phyloP scores from a whole-genome alignment of 2,797 vertebrate species.

The Lithobates pipiens region DNA sequence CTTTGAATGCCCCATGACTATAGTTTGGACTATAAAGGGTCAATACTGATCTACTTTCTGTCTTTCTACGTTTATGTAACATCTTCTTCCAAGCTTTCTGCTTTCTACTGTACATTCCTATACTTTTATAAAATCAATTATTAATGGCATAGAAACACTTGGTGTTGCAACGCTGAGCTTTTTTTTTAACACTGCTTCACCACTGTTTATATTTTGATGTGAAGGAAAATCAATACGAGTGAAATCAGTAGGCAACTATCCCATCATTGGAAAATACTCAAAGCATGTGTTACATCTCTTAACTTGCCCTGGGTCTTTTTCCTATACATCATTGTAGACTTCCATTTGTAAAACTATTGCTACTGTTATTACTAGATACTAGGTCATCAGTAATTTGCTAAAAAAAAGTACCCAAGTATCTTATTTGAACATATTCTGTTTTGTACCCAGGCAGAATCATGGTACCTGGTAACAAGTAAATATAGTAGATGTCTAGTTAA shows the following conservation, averaged over 20 bases:
- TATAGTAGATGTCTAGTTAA: no score
- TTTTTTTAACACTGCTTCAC: not conserved
- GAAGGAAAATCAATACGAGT: not conserved
- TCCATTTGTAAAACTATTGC: not conserved
- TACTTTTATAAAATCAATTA: slow-evolving; percentile 28
- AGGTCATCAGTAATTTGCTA: no score
- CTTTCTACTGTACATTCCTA: not conserved
- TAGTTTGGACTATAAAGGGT: not conserved
- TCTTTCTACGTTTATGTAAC: not conserved
- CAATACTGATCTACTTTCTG: not conserved
- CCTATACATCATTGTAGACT: not conserved
- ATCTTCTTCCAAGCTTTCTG: slow-evolving; percentile 5
- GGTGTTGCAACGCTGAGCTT: not conserved
- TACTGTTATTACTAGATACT: not conserved
- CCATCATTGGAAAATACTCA: not conserved
- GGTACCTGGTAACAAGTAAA: no score
- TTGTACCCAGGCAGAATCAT: not conserved
- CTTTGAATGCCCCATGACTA: not conserved
- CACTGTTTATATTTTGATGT: not conserved
- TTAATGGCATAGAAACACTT: not conserved
- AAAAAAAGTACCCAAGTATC: not conserved
- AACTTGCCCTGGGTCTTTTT: not conserved
- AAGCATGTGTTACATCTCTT: not conserved
- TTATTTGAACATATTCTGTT: not conserved
- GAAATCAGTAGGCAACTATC: slow-evolving; percentile 7